These are phyloP conservation scores for Anoplius nigerrimus DNA, from an alignment of 2,888 invertebrate species.

Conservation along the genomic window DNA sequence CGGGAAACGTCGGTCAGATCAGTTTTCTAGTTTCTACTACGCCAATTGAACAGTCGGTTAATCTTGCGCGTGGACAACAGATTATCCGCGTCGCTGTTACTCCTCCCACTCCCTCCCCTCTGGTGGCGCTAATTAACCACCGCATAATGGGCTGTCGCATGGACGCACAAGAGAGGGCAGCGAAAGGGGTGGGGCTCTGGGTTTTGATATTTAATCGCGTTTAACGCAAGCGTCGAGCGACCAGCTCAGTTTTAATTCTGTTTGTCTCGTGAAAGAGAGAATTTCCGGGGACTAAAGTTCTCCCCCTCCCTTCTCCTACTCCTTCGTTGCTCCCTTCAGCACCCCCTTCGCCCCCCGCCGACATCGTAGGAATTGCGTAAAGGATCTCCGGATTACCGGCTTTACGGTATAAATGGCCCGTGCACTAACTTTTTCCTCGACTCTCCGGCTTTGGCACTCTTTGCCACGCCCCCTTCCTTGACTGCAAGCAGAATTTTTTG, in stretches of 20 bases:
- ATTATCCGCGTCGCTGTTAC: constrained; percentile 43
- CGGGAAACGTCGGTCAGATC: too few species aligned
- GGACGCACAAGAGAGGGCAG: constrained; percentile 26
- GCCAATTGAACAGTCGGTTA: constrained; percentile 1
- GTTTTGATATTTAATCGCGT: constrained; percentile 73
- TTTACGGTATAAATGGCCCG: too few species aligned
- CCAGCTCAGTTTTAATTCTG: constrained; percentile 66
- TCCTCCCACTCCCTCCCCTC: constrained; percentile 35
- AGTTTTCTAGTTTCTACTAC: background rate
- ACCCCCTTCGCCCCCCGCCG: too few species aligned
- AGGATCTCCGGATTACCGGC: constrained; percentile 3
- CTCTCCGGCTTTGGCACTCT: too few species aligned
- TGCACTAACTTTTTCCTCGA: too few species aligned
- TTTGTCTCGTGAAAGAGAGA: constrained; percentile 65
- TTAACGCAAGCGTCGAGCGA: constrained; percentile 59
- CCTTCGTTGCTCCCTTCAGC: too few species aligned
- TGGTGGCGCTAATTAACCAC: constrained; percentile 58
- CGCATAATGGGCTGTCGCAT: constrained; percentile 45
- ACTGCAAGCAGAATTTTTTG: too few species aligned
- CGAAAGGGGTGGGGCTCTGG: constrained; percentile 36
- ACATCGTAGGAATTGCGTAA: background rate
- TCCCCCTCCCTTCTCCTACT: background rate
- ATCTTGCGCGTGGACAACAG: constrained; percentile 34
- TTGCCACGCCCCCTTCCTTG: too few species aligned
- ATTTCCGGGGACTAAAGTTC: constrained; percentile 36